Conservation (phyloP, 2,797 vertebrate genomes). For the Gephyroberyx darwinii region DNA sequence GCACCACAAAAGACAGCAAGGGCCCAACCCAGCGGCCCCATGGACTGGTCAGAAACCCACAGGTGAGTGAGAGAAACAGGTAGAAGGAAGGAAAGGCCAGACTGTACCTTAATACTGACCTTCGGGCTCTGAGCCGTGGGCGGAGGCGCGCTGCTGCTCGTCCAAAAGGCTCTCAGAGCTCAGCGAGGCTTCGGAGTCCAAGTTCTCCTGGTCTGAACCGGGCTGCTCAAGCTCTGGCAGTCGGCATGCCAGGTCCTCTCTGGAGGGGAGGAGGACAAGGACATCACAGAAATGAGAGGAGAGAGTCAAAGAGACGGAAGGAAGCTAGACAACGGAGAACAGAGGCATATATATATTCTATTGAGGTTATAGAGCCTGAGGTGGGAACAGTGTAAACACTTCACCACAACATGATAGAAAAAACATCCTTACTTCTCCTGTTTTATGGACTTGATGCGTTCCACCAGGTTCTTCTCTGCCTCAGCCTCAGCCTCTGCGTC, state of each 20-base stretch:
- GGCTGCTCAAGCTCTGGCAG: conserved; percentile 95
- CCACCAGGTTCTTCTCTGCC: conserved; percentile 88
- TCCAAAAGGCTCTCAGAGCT: conserved; percentile 97
- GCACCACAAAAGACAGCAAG: conserved; percentile 81
- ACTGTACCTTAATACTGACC: conserved; percentile 90
- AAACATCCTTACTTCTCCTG: conserved; percentile 90
- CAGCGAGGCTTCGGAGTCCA: conserved; percentile 92
- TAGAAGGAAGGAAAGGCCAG: conserved; percentile 25
- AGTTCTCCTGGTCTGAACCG: conserved; percentile 94
- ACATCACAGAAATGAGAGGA: not conserved
- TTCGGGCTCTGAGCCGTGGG: conserved; percentile 82
- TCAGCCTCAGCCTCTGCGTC: conserved; percentile 86
- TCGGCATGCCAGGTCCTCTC: conserved; percentile 94
- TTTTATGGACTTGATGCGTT: conserved; percentile 94
- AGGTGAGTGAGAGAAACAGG: conserved; percentile 62
- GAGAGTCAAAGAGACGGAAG: not conserved
- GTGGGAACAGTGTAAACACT: not conserved
- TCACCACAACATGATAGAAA: not conserved
- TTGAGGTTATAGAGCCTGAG: not conserved
- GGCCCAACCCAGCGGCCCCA: conserved; percentile 71
- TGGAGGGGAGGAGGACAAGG: conserved; percentile 51
- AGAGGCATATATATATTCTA: not conserved
- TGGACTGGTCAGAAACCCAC: conserved; percentile 75
- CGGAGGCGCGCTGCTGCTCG: conserved; percentile 80
- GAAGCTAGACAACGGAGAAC: rapidly evolving